These are phyloP conservation scores for Onychomys leucogaster DNA, from an alignment of 2,797 vertebrate genomes.

Conservation along the genomic window DNA sequence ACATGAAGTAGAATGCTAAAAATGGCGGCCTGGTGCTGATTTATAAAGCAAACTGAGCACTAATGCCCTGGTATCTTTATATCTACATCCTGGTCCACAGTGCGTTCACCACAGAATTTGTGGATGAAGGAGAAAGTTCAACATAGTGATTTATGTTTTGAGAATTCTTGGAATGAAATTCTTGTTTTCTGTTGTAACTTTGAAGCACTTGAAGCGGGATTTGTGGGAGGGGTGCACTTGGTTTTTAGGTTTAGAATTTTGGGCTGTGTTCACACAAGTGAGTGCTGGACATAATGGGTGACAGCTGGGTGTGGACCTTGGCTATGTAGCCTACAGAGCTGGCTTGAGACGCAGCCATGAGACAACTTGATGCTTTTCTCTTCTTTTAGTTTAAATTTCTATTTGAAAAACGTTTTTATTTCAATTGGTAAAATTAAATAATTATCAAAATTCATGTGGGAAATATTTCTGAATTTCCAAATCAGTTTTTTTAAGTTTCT, in stretches of 20 bases:
- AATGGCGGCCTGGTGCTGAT: not conserved
- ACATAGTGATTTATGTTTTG: not conserved
- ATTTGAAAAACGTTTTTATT: not conserved
- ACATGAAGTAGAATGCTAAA: not conserved
- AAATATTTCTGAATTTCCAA: constrained; percentile 19
- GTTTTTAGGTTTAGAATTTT: not conserved
- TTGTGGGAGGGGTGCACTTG: not conserved
- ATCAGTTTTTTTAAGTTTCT: not conserved
- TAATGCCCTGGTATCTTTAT: not conserved
- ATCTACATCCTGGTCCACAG: not conserved
- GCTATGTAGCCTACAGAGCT: not conserved
- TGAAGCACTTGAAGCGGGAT: not conserved
- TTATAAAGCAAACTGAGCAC: not conserved
- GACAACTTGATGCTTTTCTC: not conserved
- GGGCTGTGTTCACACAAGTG: not conserved
- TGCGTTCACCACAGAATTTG: not conserved
- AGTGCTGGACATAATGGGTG: not conserved
- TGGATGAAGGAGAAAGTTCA: not conserved
- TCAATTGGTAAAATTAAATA: not conserved
- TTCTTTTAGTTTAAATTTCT: constrained; percentile 16
- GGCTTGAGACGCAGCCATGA: not conserved
- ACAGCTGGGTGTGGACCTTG: not conserved
- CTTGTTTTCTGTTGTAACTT: not conserved
- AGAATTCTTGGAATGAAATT: not conserved
- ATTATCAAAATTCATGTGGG: not conserved